A percentile compares a stretch with the other conserved stretches of the same genome.
phyloP scores from a whole-genome alignment of 2,888 invertebrate species.

The Omphaloscelis lunosa region DNA sequence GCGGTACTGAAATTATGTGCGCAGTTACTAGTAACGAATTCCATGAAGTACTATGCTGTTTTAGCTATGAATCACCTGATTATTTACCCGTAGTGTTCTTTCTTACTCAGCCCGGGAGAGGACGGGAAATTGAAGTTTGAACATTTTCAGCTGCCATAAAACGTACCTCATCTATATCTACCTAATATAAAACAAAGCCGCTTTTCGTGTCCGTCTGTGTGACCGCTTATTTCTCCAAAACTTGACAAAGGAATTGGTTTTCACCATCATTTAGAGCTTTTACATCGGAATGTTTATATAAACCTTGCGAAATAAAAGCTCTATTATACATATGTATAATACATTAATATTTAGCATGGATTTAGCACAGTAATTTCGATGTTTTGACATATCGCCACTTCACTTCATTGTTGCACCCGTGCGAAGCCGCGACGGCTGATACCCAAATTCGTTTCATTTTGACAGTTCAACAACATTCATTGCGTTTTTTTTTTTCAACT shows the following conservation, averaged over 20 bases:
- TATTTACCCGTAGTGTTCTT: conserved; percentile 2
- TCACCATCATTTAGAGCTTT: background rate
- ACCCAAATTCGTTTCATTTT: too few relatives aligned
- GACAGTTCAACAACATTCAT: too few relatives aligned
- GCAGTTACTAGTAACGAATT: conserved; percentile 11
- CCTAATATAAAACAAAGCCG: background rate
- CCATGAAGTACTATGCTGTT: conserved; percentile 3
- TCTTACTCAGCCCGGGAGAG: background rate
- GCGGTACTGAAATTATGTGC: conserved; percentile 27
- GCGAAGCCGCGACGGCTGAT: too few relatives aligned
- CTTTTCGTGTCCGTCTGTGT: too few relatives aligned
- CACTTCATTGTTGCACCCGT: background rate
- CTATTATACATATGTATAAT: too few relatives aligned
- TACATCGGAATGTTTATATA: background rate
- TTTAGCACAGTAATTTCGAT: background rate
- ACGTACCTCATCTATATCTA: too few relatives aligned
- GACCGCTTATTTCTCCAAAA: too few relatives aligned
- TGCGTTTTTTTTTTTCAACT: too few relatives aligned
- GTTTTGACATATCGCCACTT: background rate
- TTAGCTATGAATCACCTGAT: conserved; percentile 25
- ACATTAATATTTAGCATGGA: background rate
- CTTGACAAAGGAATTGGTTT: too few relatives aligned
- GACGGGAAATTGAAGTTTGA: background rate
- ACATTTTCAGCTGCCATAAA: background rate
- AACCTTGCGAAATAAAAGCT: too few relatives aligned